These are phyloP conservation scores for Calephelis nemesis DNA, from an alignment of 1,140 invertebrate genomes.

Conservation along the genomic window DNA sequence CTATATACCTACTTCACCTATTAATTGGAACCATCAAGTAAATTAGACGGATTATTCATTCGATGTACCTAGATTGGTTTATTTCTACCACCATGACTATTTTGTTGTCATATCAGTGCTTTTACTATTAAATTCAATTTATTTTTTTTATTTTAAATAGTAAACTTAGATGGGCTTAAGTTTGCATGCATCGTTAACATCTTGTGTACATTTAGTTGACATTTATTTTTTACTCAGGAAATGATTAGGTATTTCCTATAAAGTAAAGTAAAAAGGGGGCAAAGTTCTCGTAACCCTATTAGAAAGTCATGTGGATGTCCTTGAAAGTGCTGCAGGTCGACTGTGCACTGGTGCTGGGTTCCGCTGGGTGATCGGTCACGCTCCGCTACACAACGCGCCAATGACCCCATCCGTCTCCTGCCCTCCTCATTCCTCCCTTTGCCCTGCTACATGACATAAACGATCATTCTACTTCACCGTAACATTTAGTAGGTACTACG, in stretches of 20 bases:
- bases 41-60: too few species aligned
- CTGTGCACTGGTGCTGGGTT: slow-evolving; percentile 34
- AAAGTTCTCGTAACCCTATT: slow-evolving; percentile 18
- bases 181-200: too few species aligned
- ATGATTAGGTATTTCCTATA: not conserved
- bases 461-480: not conserved
- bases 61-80: too few species aligned
- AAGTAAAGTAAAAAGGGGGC: not conserved
- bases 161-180: too few species aligned
- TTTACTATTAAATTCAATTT: too few species aligned
- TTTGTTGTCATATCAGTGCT: too few species aligned
- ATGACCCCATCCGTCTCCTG: slow-evolving; percentile 42
- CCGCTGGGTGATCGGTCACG: slow-evolving; percentile 48
- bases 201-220: too few species aligned
- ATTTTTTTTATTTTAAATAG: too few species aligned
- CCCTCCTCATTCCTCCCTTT: slow-evolving; percentile 26
- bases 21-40: too few species aligned
- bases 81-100: too few species aligned
- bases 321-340: slow-evolving; percentile 37
- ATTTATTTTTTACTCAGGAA: not conserved
- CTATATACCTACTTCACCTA: too few species aligned
- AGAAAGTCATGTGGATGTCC: slow-evolving; percentile 34
- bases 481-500: too few species aligned
- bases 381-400: slow-evolving; percentile 43
- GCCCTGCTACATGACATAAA: not conserved